Evolutionary conservation across 2,797 vertebrate genomes (phyloP).

Genomic region (Intellagama lesueurii): DNA sequence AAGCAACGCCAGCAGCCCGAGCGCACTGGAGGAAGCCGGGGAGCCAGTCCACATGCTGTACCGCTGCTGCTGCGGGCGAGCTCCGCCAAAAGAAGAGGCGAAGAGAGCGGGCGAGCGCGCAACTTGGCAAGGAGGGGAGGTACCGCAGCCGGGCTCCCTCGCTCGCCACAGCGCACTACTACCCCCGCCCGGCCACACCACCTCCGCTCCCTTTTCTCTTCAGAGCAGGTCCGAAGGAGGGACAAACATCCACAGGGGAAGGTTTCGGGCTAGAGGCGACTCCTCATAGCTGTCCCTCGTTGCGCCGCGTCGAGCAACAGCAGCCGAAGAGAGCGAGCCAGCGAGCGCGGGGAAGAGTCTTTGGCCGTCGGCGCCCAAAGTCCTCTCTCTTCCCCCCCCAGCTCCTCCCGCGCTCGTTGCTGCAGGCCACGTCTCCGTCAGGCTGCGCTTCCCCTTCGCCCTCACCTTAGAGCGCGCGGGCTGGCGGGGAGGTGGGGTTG

Average conservation of each 20-base stretch:
- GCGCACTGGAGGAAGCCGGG: slow-evolving; percentile 57
- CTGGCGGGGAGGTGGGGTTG: background rate
- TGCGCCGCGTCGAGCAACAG: background rate
- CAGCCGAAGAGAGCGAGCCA: background rate
- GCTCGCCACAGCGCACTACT: background rate
- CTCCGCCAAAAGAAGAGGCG: slow-evolving; percentile 12
- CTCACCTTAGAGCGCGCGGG: slow-evolving; percentile 34
- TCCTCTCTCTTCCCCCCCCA: background rate
- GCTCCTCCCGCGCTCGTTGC: background rate
- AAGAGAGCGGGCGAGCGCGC: slow-evolving; percentile 28
- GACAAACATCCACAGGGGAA: slow-evolving; percentile 21
- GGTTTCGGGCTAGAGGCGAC: slow-evolving; percentile 31
- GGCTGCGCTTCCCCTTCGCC: background rate
- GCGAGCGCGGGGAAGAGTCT: background rate
- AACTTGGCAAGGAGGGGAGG: background rate
- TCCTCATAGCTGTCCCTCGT: slow-evolving; percentile 39
- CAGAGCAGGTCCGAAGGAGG: slow-evolving; percentile 38
- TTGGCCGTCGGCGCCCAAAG: background rate
- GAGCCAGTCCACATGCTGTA: slow-evolving; percentile 77
- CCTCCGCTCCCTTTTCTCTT: background rate
- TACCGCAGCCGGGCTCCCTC: background rate
- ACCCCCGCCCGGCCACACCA: background rate
- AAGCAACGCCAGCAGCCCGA: slow-evolving; percentile 41
- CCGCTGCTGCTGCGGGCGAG: slow-evolving; percentile 31
- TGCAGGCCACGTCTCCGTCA: background rate